Conservation (phyloP, 2,888 invertebrate species). For the Metacarcinus magister region DNA sequence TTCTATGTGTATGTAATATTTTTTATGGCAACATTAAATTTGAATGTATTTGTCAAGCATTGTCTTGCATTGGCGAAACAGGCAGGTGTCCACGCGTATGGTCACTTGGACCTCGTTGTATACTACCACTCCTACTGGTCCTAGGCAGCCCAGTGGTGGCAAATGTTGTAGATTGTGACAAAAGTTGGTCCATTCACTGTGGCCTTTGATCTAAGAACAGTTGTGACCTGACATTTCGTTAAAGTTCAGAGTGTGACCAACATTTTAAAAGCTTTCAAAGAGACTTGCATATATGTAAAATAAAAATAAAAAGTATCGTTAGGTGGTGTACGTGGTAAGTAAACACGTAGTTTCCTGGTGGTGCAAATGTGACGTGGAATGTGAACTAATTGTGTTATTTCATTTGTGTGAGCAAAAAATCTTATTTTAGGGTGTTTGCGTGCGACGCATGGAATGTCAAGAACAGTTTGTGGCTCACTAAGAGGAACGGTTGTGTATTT, state of each 20-base stretch:
- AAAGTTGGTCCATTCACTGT: constrained; percentile 4
- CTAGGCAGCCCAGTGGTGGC: background rate
- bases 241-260: background rate
- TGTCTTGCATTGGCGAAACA: background rate
- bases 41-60: background rate
- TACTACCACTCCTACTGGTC: no score
- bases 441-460: background rate
- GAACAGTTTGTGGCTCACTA: background rate
- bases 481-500: background rate
- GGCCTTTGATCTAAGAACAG: background rate
- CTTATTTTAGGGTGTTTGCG: background rate
- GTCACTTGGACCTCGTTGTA: no score
- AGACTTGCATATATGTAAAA: no score
- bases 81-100: background rate
- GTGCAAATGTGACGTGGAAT: background rate
- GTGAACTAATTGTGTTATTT: background rate
- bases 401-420: background rate
- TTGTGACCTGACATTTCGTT: background rate
- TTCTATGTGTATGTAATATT: background rate
- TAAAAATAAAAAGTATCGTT: no score
- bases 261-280: background rate
- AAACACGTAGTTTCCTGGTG: background rate
- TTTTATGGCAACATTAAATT: background rate
- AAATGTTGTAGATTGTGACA: background rate
- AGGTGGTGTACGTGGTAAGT: background rate